Percentiles rank a stretch among this genome's conserved stretches.
Evolutionary conservation across 2,888 invertebrate species (phyloP).

Genomic region (Melanophora roralis): DNA sequence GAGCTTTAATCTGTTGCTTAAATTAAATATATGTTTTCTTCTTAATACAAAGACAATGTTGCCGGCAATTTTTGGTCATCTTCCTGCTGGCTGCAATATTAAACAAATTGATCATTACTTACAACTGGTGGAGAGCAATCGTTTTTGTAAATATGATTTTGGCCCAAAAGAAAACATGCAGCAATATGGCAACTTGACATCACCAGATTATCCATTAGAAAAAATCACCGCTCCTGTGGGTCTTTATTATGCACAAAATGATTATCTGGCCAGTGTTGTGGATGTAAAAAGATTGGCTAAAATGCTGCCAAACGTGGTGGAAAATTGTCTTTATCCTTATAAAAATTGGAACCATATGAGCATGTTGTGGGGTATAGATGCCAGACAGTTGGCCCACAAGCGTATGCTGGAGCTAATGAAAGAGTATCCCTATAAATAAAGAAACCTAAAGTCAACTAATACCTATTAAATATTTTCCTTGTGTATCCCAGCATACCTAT

Average conservation of each 20-base stretch:
- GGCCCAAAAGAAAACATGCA: slow-evolving; percentile 73
- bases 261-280: slow-evolving; percentile 56
- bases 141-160: slow-evolving; percentile 62
- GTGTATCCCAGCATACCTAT: no score
- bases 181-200: slow-evolving; percentile 77
- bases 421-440: slow-evolving; percentile 51
- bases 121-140: slow-evolving; percentile 58
- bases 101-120: slow-evolving; percentile 64
- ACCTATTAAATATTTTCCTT: background rate
- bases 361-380: slow-evolving; percentile 67
- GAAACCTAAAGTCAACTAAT: background rate
- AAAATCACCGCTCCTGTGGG: slow-evolving; percentile 78
- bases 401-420: slow-evolving; percentile 65
- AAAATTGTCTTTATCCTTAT: slow-evolving; percentile 61
- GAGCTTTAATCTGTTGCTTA: background rate
- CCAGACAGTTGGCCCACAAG: slow-evolving; percentile 64
- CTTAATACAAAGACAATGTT: slow-evolving; percentile 54
- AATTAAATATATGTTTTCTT: background rate
- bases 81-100: slow-evolving; percentile 64
- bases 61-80: slow-evolving; percentile 51
- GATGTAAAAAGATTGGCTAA: slow-evolving; percentile 48
- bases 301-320: slow-evolving; percentile 71
- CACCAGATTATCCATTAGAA: slow-evolving; percentile 77
- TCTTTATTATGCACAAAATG: slow-evolving; percentile 77
- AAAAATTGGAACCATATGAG: slow-evolving; percentile 71